Conservation (phyloP, 2,888 invertebrate species). For the Trichopoda pennipes region DNA sequence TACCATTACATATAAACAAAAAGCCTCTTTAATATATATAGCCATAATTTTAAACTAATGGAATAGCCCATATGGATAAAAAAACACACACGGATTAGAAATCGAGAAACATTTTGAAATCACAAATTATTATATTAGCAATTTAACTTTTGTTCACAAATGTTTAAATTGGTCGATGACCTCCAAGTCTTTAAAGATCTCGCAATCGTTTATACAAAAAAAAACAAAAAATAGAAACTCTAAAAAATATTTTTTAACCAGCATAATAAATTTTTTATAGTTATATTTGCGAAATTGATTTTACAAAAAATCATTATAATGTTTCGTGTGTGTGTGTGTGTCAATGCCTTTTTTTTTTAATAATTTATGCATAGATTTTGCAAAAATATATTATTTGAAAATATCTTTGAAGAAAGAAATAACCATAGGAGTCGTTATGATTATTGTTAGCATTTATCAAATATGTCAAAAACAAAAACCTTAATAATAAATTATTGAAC, state of each 20-base stretch:
- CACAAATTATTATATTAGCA: neutral
- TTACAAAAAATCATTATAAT: neutral
- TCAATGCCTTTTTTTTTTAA: constrained; percentile 29
- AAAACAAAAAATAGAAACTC: neutral
- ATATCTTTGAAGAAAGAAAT: too few relatives aligned
- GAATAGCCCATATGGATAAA: neutral
- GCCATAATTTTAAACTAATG: neutral
- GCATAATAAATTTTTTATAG: neutral
- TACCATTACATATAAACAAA: too few relatives aligned
- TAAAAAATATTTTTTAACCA: constrained; percentile 1
- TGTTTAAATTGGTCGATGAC: constrained; percentile 13
- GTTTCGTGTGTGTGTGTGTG: neutral
- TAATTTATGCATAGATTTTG: constrained; percentile 9
- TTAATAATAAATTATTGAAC: too few relatives aligned
- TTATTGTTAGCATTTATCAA: too few relatives aligned
- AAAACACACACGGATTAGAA: neutral
- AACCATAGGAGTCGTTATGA: too few relatives aligned
- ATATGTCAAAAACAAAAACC: too few relatives aligned
- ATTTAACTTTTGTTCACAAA: constrained; percentile 9
- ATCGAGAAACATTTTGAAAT: neutral
- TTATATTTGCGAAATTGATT: constrained; percentile 1
- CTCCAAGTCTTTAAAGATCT: constrained; percentile 12
- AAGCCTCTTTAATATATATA: too few relatives aligned
- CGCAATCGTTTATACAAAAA: neutral
- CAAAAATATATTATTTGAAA: too few relatives aligned